These are phyloP conservation scores for Apocheima hispidaria DNA, from an alignment of 2,888 invertebrate genomes.

Conservation along the genomic window DNA sequence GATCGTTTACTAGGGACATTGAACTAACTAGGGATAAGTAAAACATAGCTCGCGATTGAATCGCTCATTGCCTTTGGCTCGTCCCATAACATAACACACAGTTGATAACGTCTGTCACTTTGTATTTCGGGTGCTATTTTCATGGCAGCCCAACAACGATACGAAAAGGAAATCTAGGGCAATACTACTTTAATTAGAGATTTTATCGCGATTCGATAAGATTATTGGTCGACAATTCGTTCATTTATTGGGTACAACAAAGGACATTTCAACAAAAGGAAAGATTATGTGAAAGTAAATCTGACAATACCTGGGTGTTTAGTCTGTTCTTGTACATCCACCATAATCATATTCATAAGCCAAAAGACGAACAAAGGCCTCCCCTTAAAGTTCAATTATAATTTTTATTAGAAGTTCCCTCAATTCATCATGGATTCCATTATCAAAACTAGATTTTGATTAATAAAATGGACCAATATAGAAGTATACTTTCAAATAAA, in stretches of 20 bases:
- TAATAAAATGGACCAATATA: too few species aligned
- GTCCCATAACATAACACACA: slow-evolving; percentile 38
- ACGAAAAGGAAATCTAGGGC: slow-evolving; percentile 26
- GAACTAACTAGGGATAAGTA: neutral
- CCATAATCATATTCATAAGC: too few species aligned
- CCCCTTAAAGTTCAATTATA: too few species aligned
- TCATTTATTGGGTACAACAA: neutral
- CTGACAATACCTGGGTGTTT: too few species aligned
- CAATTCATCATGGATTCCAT: too few species aligned
- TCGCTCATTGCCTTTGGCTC: slow-evolving; percentile 39
- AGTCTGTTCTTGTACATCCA: too few species aligned
- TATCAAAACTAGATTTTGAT: too few species aligned
- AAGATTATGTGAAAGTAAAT: neutral
- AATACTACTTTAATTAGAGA: slow-evolving; percentile 9
- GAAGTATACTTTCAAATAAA: too few species aligned
- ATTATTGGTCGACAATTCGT: slow-evolving; percentile 4
- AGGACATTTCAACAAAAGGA: neutral
- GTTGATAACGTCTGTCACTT: slow-evolving; percentile 69
- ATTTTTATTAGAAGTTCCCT: too few species aligned
- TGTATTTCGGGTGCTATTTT: slow-evolving; percentile 57
- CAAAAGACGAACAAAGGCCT: too few species aligned
- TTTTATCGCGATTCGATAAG: slow-evolving; percentile 8
- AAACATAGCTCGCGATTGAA: too few species aligned
- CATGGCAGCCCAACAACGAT: slow-evolving; percentile 42
- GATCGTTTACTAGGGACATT: too few species aligned